A percentile compares a stretch with the other conserved stretches of the same genome.
phyloP scores from a whole-genome alignment of 1,140 invertebrate species.

The Bombus breviceps region DNA sequence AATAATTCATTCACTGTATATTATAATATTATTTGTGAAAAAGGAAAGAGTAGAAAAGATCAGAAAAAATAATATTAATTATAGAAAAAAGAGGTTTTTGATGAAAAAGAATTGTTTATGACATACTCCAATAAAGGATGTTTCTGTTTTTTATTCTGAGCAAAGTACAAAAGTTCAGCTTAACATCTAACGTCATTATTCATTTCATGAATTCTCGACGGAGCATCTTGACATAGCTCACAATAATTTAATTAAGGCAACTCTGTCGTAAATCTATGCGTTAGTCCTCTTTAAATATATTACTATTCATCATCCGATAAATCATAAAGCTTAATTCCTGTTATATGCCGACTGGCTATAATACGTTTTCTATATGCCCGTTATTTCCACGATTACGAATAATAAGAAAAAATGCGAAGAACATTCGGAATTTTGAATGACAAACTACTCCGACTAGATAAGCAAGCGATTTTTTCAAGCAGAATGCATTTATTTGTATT shows the following conservation, averaged over 20 bases:
- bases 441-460: conserved; percentile 75
- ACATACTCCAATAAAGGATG: conserved; percentile 28
- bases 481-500: conserved; percentile 53
- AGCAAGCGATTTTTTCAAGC: conserved; percentile 72
- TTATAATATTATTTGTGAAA: background rate
- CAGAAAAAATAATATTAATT: background rate
- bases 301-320: conserved; percentile 59
- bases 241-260: conserved; percentile 79
- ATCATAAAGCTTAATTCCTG: conserved; percentile 43
- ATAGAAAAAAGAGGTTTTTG: background rate
- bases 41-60: too few species aligned
- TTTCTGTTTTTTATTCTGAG: conserved; percentile 69
- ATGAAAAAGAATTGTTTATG: too few species aligned
- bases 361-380: conserved; percentile 14
- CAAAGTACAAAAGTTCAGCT: conserved; percentile 76
- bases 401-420: conserved; percentile 22
- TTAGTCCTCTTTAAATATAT: conserved; percentile 68
- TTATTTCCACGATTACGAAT: conserved; percentile 1
- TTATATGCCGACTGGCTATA: conserved; percentile 15
- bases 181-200: conserved; percentile 62
- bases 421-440: conserved; percentile 23
- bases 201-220: conserved; percentile 1
- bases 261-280: conserved; percentile 68
- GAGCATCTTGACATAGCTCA: conserved; percentile 28
- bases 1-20: too few species aligned